phyloP scores from a whole-genome alignment of 30 jellyfish, hydroid and myxozoan species.

The Aurelia aurita region DNA sequence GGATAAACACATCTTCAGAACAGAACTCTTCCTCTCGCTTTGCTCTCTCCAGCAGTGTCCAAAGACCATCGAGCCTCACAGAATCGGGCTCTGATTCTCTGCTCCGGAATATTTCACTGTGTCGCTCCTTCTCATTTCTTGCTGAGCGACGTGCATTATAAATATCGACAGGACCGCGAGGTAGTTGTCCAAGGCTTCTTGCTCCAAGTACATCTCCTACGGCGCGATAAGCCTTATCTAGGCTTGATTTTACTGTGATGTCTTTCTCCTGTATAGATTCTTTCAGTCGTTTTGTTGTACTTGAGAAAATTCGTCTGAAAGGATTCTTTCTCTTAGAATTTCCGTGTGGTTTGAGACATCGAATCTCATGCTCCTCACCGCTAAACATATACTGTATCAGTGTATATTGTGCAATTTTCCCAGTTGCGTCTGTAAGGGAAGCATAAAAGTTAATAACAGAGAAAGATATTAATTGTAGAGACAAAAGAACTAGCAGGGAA shows the following conservation, averaged over 20 bases:
- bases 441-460: too few species aligned
- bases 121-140: background rate
- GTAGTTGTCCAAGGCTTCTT: conserved; percentile 3
- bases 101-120: background rate
- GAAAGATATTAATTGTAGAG: too few species aligned
- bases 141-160: conserved; percentile 5
- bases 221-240: conserved; percentile 1
- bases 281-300: background rate
- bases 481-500: too few species aligned
- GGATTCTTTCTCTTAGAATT: background rate
- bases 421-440: background rate
- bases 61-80: background rate
- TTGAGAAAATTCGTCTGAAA: background rate
- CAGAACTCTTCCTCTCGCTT: conserved; percentile 3
- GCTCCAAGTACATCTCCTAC: conserved; percentile 18
- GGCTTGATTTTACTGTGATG: background rate
- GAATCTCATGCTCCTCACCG: background rate
- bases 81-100: background rate
- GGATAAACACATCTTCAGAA: background rate
- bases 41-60: conserved; percentile 7
- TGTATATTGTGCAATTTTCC: background rate
- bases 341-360: background rate
- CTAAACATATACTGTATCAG: background rate
- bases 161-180: conserved; percentile 18
- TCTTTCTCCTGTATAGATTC: background rate